These are phyloP conservation scores for Neoaliturus tenellus DNA, from an alignment of 2,888 invertebrate genomes.

Conservation along the genomic window DNA sequence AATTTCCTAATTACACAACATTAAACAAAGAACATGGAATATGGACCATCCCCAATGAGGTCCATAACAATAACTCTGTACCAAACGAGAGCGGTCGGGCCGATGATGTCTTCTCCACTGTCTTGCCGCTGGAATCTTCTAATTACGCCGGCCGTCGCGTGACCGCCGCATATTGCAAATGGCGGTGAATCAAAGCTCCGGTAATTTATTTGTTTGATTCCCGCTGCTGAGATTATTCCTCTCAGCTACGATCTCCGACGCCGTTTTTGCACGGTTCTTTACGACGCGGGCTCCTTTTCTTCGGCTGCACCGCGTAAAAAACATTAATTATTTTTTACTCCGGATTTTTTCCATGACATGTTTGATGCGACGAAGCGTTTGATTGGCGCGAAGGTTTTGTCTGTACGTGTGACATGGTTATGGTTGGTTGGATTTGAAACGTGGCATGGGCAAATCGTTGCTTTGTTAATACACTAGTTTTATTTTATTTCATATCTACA, in stretches of 20 bases:
- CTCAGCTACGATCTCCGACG: background rate
- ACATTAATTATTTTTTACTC: conserved; percentile 36
- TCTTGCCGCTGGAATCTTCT: conserved; percentile 13
- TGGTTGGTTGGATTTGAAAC: too few species aligned
- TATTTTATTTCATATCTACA: too few species aligned
- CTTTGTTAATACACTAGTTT: too few species aligned
- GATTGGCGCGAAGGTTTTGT: background rate
- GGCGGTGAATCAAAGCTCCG: conserved; percentile 49
- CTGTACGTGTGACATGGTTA: background rate
- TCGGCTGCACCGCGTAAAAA: conserved; percentile 39
- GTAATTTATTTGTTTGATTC: conserved; percentile 55
- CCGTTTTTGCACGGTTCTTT: conserved; percentile 43
- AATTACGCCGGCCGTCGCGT: conserved; percentile 45
- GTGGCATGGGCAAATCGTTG: too few species aligned
- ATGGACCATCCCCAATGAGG: background rate
- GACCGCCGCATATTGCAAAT: conserved; percentile 53
- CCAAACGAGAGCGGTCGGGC: background rate
- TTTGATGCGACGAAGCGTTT: background rate
- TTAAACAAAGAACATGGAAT: background rate
- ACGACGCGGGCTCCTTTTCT: conserved; percentile 37
- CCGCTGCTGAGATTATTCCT: conserved; percentile 29
- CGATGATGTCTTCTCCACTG: background rate
- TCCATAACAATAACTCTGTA: background rate
- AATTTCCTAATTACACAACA: conserved; percentile 37
- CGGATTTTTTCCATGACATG: conserved; percentile 13